A percentile compares a stretch with the other conserved stretches of the same genome.
phyloP scores from a whole-genome alignment of 2,888 invertebrate species.

The Drosophila borealis region DNA sequence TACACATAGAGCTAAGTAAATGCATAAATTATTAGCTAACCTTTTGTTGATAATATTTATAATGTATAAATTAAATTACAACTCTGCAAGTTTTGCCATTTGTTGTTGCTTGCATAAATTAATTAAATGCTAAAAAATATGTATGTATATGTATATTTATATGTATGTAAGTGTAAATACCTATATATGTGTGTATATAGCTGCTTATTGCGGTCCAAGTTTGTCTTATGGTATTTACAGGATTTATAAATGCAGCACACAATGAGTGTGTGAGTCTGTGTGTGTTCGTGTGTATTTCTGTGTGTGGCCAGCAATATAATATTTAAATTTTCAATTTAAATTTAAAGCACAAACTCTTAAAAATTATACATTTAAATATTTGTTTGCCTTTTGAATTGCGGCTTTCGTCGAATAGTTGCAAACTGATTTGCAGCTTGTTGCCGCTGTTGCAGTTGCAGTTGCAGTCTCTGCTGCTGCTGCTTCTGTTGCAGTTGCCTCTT shows the following conservation, averaged over 20 bases:
- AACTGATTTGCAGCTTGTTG: constrained; percentile 58
- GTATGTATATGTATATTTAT: constrained; percentile 48
- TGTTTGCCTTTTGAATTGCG: constrained; percentile 61
- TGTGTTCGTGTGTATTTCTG: background rate
- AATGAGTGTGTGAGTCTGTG: background rate
- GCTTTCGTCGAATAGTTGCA: constrained; percentile 76
- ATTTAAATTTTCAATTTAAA: constrained; percentile 10
- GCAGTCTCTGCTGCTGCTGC: constrained; percentile 17
- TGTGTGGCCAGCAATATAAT: constrained; percentile 23
- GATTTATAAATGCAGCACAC: constrained; percentile 7
- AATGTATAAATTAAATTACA: constrained; percentile 21
- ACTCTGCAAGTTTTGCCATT: background rate
- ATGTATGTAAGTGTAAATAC: constrained; percentile 25
- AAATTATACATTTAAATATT: constrained; percentile 34
- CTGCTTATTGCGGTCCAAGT: constrained; percentile 23
- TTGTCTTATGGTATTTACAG: constrained; percentile 54
- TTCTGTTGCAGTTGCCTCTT: constrained; percentile 46
- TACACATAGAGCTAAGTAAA: constrained; percentile 52
- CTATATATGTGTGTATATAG: constrained; percentile 25
- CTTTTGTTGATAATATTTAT: background rate
- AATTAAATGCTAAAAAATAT: constrained; percentile 59
- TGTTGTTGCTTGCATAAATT: constrained; percentile 23
- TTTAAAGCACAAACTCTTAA: constrained; percentile 7
- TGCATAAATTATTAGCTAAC: constrained; percentile 43
- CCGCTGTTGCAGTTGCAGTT: constrained; percentile 29